Base-by-base conservation (phyloP, 2,113 vertebrate genomes). In the Fulmarus glacialis region DNA sequence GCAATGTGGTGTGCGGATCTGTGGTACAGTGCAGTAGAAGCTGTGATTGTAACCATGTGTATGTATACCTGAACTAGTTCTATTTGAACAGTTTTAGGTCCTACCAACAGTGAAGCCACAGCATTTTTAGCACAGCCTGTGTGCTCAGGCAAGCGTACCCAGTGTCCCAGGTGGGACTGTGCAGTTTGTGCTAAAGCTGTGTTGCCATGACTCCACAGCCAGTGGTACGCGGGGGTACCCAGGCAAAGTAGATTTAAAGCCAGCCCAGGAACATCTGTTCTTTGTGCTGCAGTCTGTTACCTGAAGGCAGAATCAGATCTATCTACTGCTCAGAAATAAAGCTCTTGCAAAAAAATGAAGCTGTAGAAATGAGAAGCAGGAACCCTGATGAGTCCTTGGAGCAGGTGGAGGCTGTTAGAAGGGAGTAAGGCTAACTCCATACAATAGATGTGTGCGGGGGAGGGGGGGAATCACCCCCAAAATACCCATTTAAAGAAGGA, bases 391-490 rank as follows among this genome's bases (percentile, higher is more conserved):
- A 26, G n/a, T 66, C 13, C 50, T 34, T 30, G 84, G 38, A 29
- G 60, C 50, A 32, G 9, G 20, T 34, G 27, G n/a, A 63, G 38
- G 55, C 34, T 85, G 74, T 32, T 38, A 5, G 38, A 16, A 29
- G 56, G 34, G 36, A 26, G 3, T 3, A 42, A 87, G 21, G 38
- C 0, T 3, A 59, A 9, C 22, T 23, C 19, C 8, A 0, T 10
- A 1, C 7, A 26, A 10, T 2, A 6, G 43, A 30, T 3, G 34
- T 4, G 26, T 8, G 10, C 15, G 26, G 47, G 34, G 55, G 13
- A 5, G 34, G 8, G 6, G 4, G 9, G 8, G 9, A 7, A 1
- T 15, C 5, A 0, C 26, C 29, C 15, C 9, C 9, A 0, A 15
- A 30, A 2, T 13, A 7, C 6, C 45, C 24, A 15, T 92, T 93